These are phyloP conservation scores for Nanorana parkeri DNA, from an alignment of 2,113 vertebrate species.

Conservation along the genomic window DNA sequence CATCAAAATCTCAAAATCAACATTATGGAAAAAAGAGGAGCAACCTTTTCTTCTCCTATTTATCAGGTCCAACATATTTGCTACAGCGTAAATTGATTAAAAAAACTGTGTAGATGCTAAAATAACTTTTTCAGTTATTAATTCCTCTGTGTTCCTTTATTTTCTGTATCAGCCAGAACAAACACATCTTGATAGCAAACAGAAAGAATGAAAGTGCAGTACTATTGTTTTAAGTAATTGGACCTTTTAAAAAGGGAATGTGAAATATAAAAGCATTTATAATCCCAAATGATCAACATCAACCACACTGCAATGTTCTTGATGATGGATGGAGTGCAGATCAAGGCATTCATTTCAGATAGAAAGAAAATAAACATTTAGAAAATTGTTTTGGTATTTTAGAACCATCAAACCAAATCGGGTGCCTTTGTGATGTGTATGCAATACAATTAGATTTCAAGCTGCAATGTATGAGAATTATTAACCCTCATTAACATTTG, in stretches of 20 bases:
- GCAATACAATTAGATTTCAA: conserved; percentile 30
- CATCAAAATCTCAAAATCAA: no score
- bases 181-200: conserved; percentile 26
- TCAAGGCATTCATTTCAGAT: conserved; percentile 22
- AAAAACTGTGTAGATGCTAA: not conserved
- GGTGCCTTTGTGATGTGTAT: conserved; percentile 19
- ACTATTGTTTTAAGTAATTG: conserved; percentile 41
- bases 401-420: conserved; percentile 40
- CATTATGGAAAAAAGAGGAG: no score
- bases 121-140: conserved; percentile 3
- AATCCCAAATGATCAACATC: conserved; percentile 34
- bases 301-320: conserved; percentile 32
- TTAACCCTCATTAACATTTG: conserved; percentile 42
- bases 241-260: conserved; percentile 34
- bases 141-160: conserved; percentile 11
- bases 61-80: not conserved
- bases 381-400: conserved; percentile 33
- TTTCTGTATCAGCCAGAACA: conserved; percentile 26
- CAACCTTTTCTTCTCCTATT: not conserved
- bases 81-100: not conserved
- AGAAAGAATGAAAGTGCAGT: conserved; percentile 6
- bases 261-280: conserved; percentile 32
- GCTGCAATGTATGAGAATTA: conserved; percentile 2
- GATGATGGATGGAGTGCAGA: not conserved
- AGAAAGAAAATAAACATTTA: conserved; percentile 30